Evolutionary conservation across 64 coral and sea anemone genomes (phyloP).

Genomic region (Montipora foliosa): DNA sequence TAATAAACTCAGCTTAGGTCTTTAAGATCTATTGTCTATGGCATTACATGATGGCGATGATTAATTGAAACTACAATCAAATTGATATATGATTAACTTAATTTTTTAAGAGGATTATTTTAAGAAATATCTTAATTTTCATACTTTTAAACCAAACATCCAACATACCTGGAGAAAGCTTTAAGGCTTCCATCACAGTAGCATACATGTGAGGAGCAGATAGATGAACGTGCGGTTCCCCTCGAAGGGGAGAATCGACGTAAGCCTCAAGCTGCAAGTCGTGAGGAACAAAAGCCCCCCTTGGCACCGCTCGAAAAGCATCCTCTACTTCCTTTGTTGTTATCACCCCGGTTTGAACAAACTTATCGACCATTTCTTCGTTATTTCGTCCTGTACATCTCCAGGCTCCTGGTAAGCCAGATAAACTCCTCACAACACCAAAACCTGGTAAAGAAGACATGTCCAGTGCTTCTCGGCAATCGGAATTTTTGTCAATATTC

Average conservation of each 20-base stretch:
- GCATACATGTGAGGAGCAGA: constrained; percentile 99
- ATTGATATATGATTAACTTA: too few species aligned
- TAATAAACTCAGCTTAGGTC: too few species aligned
- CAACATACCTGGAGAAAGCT: constrained; percentile 88
- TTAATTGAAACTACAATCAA: too few species aligned
- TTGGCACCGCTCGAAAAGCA: constrained; percentile 85
- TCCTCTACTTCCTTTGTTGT: constrained; percentile 90
- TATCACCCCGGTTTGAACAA: constrained; percentile 88
- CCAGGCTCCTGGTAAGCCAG: constrained; percentile 75
- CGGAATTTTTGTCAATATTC: not conserved
- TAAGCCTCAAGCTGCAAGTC: constrained; percentile 93
- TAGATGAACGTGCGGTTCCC: constrained; percentile 93
- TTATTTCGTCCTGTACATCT: constrained; percentile 92
- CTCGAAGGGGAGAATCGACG: constrained; percentile 81
- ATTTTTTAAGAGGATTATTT: too few species aligned
- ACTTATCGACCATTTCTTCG: constrained; percentile 98
- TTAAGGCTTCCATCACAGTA: constrained; percentile 90
- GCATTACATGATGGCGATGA: too few species aligned
- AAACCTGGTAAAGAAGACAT: not conserved
- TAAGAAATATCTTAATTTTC: too few species aligned
- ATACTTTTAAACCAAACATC: too few species aligned
- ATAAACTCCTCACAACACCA: not conserved
- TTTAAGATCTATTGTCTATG: too few species aligned
- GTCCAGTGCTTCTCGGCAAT: not conserved
- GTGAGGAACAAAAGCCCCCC: constrained; percentile 90